A percentile compares a stretch with the other conserved stretches of the same genome.
These are phyloP conservation scores for Agrypnus murinus DNA, from an alignment of 2,888 invertebrate genomes.

Conservation along the genomic window DNA sequence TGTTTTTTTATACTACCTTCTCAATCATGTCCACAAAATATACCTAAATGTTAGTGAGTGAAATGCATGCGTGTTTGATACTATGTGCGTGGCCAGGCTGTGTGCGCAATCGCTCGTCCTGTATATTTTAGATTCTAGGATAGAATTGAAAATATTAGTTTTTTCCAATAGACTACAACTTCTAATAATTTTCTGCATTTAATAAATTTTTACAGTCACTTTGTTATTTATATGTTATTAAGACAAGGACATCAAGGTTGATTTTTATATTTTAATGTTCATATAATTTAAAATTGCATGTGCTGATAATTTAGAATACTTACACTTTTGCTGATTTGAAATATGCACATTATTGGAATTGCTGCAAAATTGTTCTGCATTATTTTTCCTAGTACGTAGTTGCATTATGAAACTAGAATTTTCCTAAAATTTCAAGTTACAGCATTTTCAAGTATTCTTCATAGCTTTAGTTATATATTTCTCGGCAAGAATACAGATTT, in stretches of 20 bases:
- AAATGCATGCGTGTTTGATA: slow-evolving; percentile 65
- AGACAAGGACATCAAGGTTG: slow-evolving; percentile 29
- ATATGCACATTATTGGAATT: slow-evolving; percentile 39
- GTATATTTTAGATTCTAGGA: slow-evolving; percentile 41
- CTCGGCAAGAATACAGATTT: too few species aligned
- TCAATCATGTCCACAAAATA: slow-evolving; percentile 52
- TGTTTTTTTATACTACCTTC: slow-evolving; percentile 39
- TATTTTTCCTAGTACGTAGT: slow-evolving; percentile 36
- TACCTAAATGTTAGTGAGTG: slow-evolving; percentile 66
- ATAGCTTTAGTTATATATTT: not conserved
- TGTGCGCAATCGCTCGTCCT: slow-evolving; percentile 74
- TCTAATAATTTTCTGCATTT: slow-evolving; percentile 9
- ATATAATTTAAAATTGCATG: slow-evolving; percentile 43
- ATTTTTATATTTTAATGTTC: slow-evolving; percentile 19
- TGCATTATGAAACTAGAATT: slow-evolving; percentile 40
- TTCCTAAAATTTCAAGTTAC: not conserved
- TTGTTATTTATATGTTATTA: slow-evolving; percentile 13
- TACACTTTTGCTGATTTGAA: slow-evolving; percentile 35
- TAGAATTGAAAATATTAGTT: slow-evolving; percentile 32
- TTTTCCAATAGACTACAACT: slow-evolving; percentile 25
- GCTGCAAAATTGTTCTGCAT: slow-evolving; percentile 22
- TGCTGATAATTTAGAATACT: slow-evolving; percentile 35
- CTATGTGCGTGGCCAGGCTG: slow-evolving; percentile 81
- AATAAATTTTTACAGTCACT: not conserved
- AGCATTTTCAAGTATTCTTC: not conserved